Base-by-base conservation (phyloP, 2,113 vertebrate genomes). In the Ctenomys sociabilis region DNA sequence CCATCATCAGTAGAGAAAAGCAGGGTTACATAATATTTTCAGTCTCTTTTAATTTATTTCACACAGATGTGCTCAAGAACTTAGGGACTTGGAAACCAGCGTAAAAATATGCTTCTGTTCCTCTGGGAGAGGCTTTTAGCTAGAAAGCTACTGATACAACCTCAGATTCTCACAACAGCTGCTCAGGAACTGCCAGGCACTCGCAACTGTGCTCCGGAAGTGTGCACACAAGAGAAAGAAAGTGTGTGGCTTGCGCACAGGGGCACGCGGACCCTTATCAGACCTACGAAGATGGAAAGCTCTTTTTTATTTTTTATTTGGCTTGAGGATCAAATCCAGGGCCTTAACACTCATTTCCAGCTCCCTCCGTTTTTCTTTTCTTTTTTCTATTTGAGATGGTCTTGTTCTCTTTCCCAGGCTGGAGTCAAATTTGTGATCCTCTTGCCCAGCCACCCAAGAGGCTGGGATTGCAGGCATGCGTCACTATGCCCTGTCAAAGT, bases 21-120 rank as follows among this genome's bases (percentile, higher is more conserved):
- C 35, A 66, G 45, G 16, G 21, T 94, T 95, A 73, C 72, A 63
- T 54, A 88, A 85, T 24, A 88, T 88, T 61, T 89, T 68, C 54
- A 83, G 73, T 83, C 85, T 88, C 93, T 95, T 96, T 54, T 49
- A 90, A 84, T 96, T 89, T 78, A 92, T 94, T 93, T 95, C 83
- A 92, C 91, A 43, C 40, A 95, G 75, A 75, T 96, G 54, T 45
- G 40, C 32, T 84, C 66, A 95, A 86, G 70, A 93, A 93, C 43
- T 75, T 26, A 59, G 88, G 19, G 61, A 61, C 77, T 70, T 72
- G 85, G 75, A 95, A 95, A 30, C 22, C 37, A 7, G 35, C 85
- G 45, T 81, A 68, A 95, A 96, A 97, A 88, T 91, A 77, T 32
- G 30, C 40, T 83, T 85, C 66, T 70, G 12, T 14, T 89, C 68